These are phyloP conservation scores for Alexandromys fortis DNA, from an alignment of 2,113 vertebrate genomes.

Conservation along the genomic window DNA sequence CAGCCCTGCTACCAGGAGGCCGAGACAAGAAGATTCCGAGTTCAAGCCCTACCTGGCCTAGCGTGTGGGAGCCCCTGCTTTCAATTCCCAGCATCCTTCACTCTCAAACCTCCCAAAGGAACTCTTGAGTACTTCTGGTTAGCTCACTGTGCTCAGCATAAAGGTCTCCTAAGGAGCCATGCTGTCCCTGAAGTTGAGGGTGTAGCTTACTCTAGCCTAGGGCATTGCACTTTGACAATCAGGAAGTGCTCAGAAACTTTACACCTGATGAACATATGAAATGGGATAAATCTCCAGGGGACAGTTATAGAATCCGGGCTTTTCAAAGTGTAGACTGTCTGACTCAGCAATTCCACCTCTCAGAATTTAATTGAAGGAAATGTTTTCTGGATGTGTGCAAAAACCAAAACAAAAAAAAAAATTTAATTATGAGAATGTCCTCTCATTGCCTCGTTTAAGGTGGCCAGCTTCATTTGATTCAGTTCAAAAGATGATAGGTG, in stretches of 20 bases:
- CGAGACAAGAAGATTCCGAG: background rate
- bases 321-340: constrained; percentile 30
- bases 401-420: background rate
- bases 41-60: background rate
- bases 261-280: constrained; percentile 27
- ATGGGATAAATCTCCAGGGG: constrained; percentile 18
- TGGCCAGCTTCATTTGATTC: background rate
- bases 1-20: background rate
- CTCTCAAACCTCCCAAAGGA: too few relatives aligned
- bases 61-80: background rate
- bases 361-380: constrained; percentile 58
- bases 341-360: constrained; percentile 56
- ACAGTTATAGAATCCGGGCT: constrained; percentile 27
- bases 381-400: constrained; percentile 60
- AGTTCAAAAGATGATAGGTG: background rate
- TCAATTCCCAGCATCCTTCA: background rate
- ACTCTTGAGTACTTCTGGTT: background rate
- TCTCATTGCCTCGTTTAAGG: background rate
- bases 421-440: background rate
- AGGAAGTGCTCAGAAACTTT: background rate
- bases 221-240: background rate
- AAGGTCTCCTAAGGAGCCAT: background rate
- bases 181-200: background rate
- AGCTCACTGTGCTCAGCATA: background rate
- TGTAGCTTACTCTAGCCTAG: background rate